Conservation (phyloP, 2,888 invertebrate genomes). For the Idaea straminata region DNA sequence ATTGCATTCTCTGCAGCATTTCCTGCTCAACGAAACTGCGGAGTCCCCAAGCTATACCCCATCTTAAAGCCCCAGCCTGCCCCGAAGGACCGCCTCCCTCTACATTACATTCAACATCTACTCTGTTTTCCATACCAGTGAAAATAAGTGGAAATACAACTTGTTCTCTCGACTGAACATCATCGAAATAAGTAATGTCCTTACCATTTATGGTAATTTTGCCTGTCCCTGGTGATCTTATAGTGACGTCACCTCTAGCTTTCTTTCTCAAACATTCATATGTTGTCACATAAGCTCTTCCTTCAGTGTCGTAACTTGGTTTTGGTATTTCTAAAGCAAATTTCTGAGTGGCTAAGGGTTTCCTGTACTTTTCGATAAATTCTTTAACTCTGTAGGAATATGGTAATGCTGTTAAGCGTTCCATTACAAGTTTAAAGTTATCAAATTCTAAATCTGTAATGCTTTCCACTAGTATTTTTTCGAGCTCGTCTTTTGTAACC, state of each 20-base stretch:
- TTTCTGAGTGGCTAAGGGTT: slow-evolving; percentile 79
- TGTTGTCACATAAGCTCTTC: slow-evolving; percentile 85
- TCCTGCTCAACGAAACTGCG: slow-evolving; percentile 89
- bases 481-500: slow-evolving; percentile 84
- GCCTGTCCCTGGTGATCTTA: slow-evolving; percentile 91
- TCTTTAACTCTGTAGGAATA: slow-evolving; percentile 85
- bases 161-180: slow-evolving; percentile 87
- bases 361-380: slow-evolving; percentile 86
- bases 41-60: slow-evolving; percentile 91
- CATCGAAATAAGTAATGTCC: slow-evolving; percentile 88
- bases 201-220: slow-evolving; percentile 89
- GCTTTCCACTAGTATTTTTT: slow-evolving; percentile 82
- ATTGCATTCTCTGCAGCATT: slow-evolving; percentile 90
- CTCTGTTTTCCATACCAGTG: slow-evolving; percentile 85
- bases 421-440: slow-evolving; percentile 86
- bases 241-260: slow-evolving; percentile 88
- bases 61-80: slow-evolving; percentile 93
- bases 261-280: slow-evolving; percentile 87
- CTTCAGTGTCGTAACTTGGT: slow-evolving; percentile 84
- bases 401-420: slow-evolving; percentile 85
- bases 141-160: slow-evolving; percentile 93
- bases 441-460: slow-evolving; percentile 85
- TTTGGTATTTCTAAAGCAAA: slow-evolving; percentile 83
- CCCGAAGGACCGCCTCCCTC: slow-evolving; percentile 87
- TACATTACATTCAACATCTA: slow-evolving; percentile 91